Evolutionary conservation across 2,888 invertebrate genomes (phyloP).

Genomic region (Xestia c-nigrum): DNA sequence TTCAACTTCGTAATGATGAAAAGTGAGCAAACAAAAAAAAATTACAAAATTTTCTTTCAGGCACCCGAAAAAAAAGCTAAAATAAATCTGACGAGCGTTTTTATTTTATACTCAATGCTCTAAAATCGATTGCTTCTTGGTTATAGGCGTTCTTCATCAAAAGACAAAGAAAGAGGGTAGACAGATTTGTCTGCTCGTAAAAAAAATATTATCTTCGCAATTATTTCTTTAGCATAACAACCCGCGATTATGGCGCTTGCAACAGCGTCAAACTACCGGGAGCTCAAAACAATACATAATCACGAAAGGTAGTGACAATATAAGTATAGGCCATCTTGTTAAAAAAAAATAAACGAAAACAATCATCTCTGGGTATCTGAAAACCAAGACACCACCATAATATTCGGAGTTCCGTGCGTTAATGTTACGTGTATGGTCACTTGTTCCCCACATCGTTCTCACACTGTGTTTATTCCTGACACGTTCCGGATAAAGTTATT

Average conservation of each 20-base stretch:
- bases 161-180: too few relatives aligned
- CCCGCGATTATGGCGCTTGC: too few relatives aligned
- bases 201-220: too few relatives aligned
- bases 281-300: too few relatives aligned
- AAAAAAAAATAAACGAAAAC: neutral
- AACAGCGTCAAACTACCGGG: too few relatives aligned
- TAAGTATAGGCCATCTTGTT: neutral
- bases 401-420: slow-evolving; percentile 13
- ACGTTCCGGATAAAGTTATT: slow-evolving; percentile 54
- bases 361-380: too few relatives aligned
- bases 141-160: too few relatives aligned
- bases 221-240: too few relatives aligned
- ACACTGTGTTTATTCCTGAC: slow-evolving; percentile 45
- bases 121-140: neutral
- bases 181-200: too few relatives aligned
- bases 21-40: neutral
- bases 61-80: neutral
- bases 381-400: neutral
- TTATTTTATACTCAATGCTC: neutral
- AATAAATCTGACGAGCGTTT: neutral
- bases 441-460: slow-evolving; percentile 19
- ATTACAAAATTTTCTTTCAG: too few relatives aligned
- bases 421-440: slow-evolving; percentile 29
- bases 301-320: too few relatives aligned
- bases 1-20: neutral